Conservation (phyloP, 1,140 invertebrate species). For the Apocrypta bakeri region DNA sequence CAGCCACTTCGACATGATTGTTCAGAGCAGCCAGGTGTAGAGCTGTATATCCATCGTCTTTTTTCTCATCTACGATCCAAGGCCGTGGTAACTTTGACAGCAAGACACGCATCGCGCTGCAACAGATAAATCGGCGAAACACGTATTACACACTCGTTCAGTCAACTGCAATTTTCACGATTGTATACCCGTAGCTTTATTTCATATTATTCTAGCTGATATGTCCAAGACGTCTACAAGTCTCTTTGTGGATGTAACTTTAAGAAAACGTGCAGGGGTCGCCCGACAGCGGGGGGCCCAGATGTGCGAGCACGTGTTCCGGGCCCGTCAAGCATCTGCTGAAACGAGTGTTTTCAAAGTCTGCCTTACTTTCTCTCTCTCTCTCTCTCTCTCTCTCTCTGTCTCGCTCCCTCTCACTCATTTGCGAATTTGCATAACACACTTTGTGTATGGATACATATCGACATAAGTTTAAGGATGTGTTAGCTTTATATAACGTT, state of each 20-base stretch:
- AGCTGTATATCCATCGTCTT: slow-evolving; percentile 98
- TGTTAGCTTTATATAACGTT: no score
- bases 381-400: no score
- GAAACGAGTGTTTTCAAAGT: no score
- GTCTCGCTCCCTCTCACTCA: background rate
- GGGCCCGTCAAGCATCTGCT: background rate
- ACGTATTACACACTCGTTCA: background rate
- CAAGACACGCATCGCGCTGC: slow-evolving; percentile 95
- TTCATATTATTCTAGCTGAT: no score
- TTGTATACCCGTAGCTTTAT: no score
- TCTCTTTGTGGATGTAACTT: no score
- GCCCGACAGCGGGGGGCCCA: background rate
- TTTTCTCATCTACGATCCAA: slow-evolving; percentile 99
- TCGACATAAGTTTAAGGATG: no score
- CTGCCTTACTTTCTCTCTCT: no score
- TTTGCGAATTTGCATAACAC: no score
- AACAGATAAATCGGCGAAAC: slow-evolving; percentile 69
- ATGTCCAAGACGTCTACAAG: no score
- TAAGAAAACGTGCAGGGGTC: background rate
- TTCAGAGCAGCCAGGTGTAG: slow-evolving; percentile 96
- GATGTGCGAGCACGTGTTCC: slow-evolving; percentile 14
- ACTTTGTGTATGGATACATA: no score
- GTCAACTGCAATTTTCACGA: no score
- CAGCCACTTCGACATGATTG: slow-evolving; percentile 98
- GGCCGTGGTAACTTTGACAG: slow-evolving; percentile 92